Evolutionary conservation across 2,113 vertebrate genomes (phyloP), one percentile per base, ranked within the genome.

Genomic region (Triplophysa dalaica): DNA sequence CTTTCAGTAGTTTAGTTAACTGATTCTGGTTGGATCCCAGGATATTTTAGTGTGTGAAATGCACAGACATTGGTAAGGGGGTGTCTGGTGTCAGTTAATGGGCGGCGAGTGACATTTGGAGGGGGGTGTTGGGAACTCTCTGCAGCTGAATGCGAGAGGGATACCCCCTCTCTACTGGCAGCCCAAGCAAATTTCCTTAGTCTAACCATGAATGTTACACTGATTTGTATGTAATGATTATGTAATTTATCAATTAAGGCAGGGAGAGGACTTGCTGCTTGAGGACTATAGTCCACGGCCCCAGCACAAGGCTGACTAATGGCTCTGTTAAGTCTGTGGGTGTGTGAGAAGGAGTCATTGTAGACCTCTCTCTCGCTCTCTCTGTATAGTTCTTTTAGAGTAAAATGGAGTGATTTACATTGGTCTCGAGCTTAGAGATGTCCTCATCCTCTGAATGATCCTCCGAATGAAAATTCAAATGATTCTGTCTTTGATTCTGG

Each of bases 201-300:
- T 81, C 65, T 48, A 72, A 69, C 70, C 76, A 69, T 79, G 67
- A 77, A 78, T 61, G 63, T 73, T 81, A 86, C 63, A 63, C 67
- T 77, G 67, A 82, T 84, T 76, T 65, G 73, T 80, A 75, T 80
- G 76, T 68, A 76, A 70, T 65, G 64, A 72, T 78, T 65, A 54
- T 79, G 79, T 84, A 84, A 75, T 84, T 84, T 77, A 77, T 84
- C 78, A 80, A 69, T 77, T 84, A 81, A 72, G 62, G 70, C 56
- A 62, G 56, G 56, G 74, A 76, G 60, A 77, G 65, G 66, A 26
- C 58, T 58, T 75, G 50, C 33, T 79, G 81, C 69, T 76, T 33
- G 54, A 82, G 41, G 12, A 14, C 60, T 68, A 72, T 33, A 80
- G 83, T 73, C 73, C 74, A 61, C 67, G 54, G 74, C 72, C 73